Base-by-base conservation (phyloP, 1,140 invertebrate genomes). In the Achroia grisella region DNA sequence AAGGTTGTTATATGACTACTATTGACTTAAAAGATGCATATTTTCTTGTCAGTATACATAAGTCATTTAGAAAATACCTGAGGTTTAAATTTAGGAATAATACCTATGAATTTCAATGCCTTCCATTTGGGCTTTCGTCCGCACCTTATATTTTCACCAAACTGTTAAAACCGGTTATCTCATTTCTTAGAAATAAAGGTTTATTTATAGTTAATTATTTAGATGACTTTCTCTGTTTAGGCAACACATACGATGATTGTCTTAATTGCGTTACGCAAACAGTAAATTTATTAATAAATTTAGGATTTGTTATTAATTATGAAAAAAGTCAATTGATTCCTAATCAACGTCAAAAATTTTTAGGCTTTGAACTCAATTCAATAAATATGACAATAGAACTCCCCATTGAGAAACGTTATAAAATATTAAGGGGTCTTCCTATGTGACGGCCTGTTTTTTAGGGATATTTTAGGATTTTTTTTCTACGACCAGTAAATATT, bases 101-200 rank as follows among this genome's bases (percentile, higher is more conserved):
- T 3, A 15, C 10, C 2, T 17, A 10, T 43, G 10, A 14, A 23
- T 33, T 48, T 35, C n/a, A 14, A 13, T 31, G 15, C 12, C 45
- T 17, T 8, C 36, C 48, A 8, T 51, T 46, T 14, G 43, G 39
- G 11, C 15, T 52, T 9, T 42, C 39, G 11, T 42, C 39, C 1
- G 37, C 49, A n/a, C 43, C 49, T 1, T 52, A 31, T 15, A 44
- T 52, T 30, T 52, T 52, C 9, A 52, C 43, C 0, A 52, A 52
- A 34, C 13, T 52, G 9, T 11, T 52, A 2, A 52, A 46, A 42
- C 49, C 49, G 8, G 17, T 52, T 23, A n/a, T 42, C 10, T 5
- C 36, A 10, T 37, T 42, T 11, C 15, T 52, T 13, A 31, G 49
- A 28, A 8, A 10, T n/a, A n/a, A 15, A 33, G 37, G 32, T 30